Evolutionary conservation across 2,888 invertebrate species (phyloP).

Genomic region (Autographa pulchrina): DNA sequence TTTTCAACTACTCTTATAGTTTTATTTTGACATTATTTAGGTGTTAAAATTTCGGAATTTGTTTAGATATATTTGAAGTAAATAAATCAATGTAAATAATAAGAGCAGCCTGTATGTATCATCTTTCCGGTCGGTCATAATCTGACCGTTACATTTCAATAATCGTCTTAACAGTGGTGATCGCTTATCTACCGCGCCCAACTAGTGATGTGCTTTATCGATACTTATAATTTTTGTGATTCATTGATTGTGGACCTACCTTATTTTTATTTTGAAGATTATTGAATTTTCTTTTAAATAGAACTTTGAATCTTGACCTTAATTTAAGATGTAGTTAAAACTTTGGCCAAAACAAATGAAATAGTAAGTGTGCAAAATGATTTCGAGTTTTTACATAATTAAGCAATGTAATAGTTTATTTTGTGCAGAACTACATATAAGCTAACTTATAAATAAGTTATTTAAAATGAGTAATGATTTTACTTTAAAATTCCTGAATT

Average conservation of each 20-base stretch:
- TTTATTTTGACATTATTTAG: too few relatives aligned
- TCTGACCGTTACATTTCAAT: conserved; percentile 90
- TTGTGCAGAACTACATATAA: too few relatives aligned
- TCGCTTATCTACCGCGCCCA: conserved; percentile 87
- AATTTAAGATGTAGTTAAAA: background rate
- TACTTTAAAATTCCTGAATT: too few relatives aligned
- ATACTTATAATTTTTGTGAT: conserved; percentile 25
- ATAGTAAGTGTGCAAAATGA: too few relatives aligned
- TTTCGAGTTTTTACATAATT: too few relatives aligned
- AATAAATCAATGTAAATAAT: background rate
- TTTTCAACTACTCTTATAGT: too few relatives aligned
- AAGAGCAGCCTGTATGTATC: conserved; percentile 69
- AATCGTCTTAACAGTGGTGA: conserved; percentile 88
- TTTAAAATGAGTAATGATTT: too few relatives aligned
- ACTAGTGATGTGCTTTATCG: conserved; percentile 73
- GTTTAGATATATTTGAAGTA: too few relatives aligned
- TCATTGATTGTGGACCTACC: background rate
- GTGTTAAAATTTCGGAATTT: too few relatives aligned
- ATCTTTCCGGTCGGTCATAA: conserved; percentile 88
- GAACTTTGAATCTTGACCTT: background rate
- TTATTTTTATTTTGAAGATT: background rate
- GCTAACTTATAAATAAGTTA: too few relatives aligned
- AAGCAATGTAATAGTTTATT: too few relatives aligned
- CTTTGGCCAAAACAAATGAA: too few relatives aligned
- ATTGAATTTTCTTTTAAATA: background rate